These are phyloP conservation scores for Dysdera silvatica DNA, from an alignment of 1,140 invertebrate species.

Conservation along the genomic window DNA sequence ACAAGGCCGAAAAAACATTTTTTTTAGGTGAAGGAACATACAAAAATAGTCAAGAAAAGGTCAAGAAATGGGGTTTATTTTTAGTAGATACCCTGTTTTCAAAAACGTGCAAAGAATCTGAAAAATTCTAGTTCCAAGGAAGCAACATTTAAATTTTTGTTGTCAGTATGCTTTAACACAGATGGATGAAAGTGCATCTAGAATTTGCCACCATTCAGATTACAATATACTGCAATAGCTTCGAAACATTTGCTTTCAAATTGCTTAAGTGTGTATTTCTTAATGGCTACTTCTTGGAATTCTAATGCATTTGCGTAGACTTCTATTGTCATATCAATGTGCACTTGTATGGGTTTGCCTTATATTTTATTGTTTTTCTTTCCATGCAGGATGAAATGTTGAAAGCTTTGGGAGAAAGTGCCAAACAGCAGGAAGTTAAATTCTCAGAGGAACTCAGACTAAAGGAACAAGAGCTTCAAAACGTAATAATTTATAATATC, in stretches of 20 bases:
- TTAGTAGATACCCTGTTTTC: no score
- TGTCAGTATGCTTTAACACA: no score
- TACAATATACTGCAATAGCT: background rate
- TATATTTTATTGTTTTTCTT: background rate
- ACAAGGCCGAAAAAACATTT: no score
- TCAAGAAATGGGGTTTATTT: no score
- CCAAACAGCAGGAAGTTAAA: conserved; percentile 58
- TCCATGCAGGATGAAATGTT: conserved; percentile 56
- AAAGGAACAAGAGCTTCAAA: conserved; percentile 55
- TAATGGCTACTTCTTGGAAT: background rate
- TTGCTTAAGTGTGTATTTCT: background rate
- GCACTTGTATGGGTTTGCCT: background rate
- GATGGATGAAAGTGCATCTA: background rate
- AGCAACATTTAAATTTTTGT: no score
- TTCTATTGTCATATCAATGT: background rate
- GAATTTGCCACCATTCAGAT: background rate
- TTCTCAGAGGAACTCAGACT: conserved; percentile 56
- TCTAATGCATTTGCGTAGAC: background rate
- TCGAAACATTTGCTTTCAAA: background rate
- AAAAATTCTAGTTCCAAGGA: no score
- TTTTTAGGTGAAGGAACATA: no score
- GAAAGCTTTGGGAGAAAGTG: conserved; percentile 58
- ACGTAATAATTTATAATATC: no score
- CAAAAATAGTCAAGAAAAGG: no score
- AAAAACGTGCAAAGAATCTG: no score